Conservation (phyloP, 2,888 invertebrate species). For the Phyto melanocephala region DNA sequence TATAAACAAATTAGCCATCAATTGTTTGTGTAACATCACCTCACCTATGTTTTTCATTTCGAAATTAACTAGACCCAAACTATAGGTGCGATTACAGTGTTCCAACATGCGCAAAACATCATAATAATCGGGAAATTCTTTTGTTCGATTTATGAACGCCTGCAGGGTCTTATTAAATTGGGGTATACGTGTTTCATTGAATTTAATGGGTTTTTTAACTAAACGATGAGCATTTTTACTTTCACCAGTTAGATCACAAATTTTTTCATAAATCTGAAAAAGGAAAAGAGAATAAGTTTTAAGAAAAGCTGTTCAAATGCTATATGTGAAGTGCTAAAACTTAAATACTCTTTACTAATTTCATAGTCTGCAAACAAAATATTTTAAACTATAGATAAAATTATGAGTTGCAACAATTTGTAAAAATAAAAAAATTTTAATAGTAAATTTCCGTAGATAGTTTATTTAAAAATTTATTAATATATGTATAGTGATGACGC, state of each 20-base stretch:
- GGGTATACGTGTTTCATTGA: slow-evolving; percentile 75
- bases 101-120: slow-evolving; percentile 79
- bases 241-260: slow-evolving; percentile 83
- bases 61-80: slow-evolving; percentile 72
- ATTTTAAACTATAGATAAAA: too few relatives aligned
- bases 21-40: slow-evolving; percentile 42
- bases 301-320: too few relatives aligned
- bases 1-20: neutral
- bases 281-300: too few relatives aligned
- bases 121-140: slow-evolving; percentile 81
- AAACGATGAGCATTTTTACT: slow-evolving; percentile 76
- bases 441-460: too few relatives aligned
- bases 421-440: too few relatives aligned
- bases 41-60: slow-evolving; percentile 78
- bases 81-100: slow-evolving; percentile 76
- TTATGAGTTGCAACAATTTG: too few relatives aligned
- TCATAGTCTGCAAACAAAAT: too few relatives aligned
- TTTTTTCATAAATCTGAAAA: slow-evolving; percentile 80
- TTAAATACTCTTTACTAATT: too few relatives aligned
- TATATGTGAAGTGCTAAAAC: too few relatives aligned
- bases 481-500: too few relatives aligned
- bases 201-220: slow-evolving; percentile 77
- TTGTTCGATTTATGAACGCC: slow-evolving; percentile 77
- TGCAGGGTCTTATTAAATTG: slow-evolving; percentile 77
- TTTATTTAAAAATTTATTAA: too few relatives aligned